Evolutionary conservation across 2,888 invertebrate genomes (phyloP).

Genomic region (Thymelicus sylvestris): DNA sequence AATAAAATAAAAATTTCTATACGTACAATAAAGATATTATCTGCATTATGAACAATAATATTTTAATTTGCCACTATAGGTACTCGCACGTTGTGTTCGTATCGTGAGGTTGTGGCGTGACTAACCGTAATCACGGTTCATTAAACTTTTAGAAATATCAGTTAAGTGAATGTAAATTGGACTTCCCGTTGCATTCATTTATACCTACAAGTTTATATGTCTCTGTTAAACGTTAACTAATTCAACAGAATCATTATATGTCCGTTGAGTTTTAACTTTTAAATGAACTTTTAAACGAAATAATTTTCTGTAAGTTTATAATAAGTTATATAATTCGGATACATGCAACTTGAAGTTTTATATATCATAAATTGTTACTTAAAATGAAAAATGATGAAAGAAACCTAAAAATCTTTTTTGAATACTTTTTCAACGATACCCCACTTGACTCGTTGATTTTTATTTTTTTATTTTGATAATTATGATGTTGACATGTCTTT

Average conservation of each 20-base stretch:
- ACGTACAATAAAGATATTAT: background rate
- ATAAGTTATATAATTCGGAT: no score
- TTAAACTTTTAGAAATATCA: constrained; percentile 38
- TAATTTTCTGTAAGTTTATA: no score
- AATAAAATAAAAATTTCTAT: background rate
- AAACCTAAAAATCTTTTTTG: no score
- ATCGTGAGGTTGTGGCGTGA: constrained; percentile 29
- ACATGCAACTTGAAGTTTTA: no score
- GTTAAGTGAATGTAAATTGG: constrained; percentile 35
- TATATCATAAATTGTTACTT: no score
- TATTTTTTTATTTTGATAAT: no score
- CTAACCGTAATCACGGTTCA: constrained; percentile 36
- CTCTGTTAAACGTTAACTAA: constrained; percentile 16
- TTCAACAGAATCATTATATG: background rate
- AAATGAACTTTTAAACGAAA: background rate
- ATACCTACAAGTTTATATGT: constrained; percentile 21
- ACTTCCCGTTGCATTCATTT: constrained; percentile 32
- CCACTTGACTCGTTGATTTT: no score
- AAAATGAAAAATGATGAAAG: no score
- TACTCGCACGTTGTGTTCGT: constrained; percentile 13
- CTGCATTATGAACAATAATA: constrained; percentile 14
- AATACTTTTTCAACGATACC: no score
- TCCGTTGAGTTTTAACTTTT: background rate
- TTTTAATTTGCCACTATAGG: constrained; percentile 4
- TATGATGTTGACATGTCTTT: no score